Percentiles rank a stretch among this genome's conserved stretches.
phyloP scores from a whole-genome alignment of 2,113 vertebrate genomes.

The Tyrannus savana region DNA sequence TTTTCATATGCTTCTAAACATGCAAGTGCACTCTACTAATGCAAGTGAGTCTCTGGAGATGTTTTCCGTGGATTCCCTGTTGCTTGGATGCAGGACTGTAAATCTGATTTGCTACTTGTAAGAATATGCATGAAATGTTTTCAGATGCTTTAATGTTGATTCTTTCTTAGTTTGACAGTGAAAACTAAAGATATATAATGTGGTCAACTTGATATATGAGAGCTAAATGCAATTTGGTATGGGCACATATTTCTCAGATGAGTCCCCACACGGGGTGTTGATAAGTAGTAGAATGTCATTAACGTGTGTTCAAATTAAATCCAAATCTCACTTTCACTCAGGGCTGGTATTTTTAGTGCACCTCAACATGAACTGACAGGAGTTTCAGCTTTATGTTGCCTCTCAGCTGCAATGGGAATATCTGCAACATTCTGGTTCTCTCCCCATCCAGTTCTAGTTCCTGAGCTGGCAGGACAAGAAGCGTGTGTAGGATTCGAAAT shows the following conservation, averaged over 20 bases:
- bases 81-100: background rate
- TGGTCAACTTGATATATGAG: background rate
- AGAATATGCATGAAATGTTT: background rate
- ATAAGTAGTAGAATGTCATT: background rate
- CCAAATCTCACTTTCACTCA: background rate
- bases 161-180: background rate
- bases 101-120: background rate
- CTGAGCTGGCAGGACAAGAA: background rate
- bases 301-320: background rate
- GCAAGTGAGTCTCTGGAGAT: background rate
- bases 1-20: background rate
- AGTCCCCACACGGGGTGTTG: background rate
- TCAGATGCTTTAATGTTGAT: background rate
- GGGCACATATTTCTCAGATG: background rate
- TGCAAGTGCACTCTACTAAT: background rate
- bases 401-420: background rate
- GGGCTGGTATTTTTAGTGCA: background rate
- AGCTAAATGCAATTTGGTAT: background rate
- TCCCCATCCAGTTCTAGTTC: background rate
- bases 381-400: background rate
- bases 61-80: background rate
- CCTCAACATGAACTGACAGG: background rate
- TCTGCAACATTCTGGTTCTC: background rate
- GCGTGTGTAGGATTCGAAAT: background rate
- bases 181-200: background rate